Conservation (phyloP, 2,888 invertebrate genomes). For the Mythimna albipuncta region DNA sequence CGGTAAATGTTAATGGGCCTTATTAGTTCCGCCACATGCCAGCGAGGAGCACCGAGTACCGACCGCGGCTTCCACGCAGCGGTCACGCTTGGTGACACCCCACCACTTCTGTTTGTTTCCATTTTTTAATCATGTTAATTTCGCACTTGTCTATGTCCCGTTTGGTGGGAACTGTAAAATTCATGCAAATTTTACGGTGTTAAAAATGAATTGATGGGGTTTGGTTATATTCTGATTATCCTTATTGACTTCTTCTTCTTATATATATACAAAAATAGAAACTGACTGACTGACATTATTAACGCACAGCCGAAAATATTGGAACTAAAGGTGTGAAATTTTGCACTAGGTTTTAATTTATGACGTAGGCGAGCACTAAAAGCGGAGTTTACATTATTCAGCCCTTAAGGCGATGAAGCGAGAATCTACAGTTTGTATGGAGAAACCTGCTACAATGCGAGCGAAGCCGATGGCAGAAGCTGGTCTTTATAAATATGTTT, state of each 20-base stretch:
- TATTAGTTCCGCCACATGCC: conserved; percentile 87
- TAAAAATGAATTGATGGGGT: background rate
- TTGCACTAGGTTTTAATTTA: background rate
- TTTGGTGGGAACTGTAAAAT: conserved; percentile 43
- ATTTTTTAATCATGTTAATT: conserved; percentile 53
- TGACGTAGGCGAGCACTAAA: no score
- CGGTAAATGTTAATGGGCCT: conserved; percentile 83
- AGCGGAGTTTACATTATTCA: no score
- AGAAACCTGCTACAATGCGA: no score
- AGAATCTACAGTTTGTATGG: no score
- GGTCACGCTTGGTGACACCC: conserved; percentile 76
- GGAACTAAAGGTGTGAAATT: no score
- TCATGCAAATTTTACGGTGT: conserved; percentile 13
- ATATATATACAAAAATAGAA: no score
- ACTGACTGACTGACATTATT: no score
- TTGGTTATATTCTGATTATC: background rate
- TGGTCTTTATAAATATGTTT: background rate
- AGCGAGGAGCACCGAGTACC: conserved; percentile 57
- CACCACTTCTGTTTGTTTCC: conserved; percentile 69
- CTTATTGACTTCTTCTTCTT: no score
- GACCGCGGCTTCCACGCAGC: conserved; percentile 62
- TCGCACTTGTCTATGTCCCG: conserved; percentile 22
- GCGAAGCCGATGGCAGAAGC: no score
- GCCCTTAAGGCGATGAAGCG: no score
- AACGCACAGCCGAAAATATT: no score